phyloP scores from a whole-genome alignment of 1,140 invertebrate species.

The Melitaea cinxia region DNA sequence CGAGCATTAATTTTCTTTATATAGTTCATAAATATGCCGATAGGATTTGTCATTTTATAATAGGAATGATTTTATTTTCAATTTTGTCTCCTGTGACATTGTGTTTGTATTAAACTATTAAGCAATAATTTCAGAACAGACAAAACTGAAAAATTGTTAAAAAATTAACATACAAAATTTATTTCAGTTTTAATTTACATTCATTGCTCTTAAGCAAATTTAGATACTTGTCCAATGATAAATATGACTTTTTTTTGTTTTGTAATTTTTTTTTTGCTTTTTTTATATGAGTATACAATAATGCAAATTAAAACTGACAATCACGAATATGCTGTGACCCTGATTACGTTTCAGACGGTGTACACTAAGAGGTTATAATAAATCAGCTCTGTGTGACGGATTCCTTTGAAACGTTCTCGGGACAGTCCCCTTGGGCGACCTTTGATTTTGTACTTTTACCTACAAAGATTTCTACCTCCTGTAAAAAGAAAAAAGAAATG shows the following conservation, averaged over 20 bases:
- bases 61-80: constrained; percentile 3
- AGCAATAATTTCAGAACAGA: background rate
- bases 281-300: background rate
- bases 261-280: background rate
- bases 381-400: constrained; percentile 57
- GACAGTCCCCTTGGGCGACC: constrained; percentile 50
- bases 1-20: constrained; percentile 8
- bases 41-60: constrained; percentile 14
- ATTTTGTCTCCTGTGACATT: background rate
- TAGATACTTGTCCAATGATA: background rate
- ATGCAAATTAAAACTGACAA: constrained; percentile 2
- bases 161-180: background rate
- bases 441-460: constrained; percentile 58
- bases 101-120: background rate
- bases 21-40: constrained; percentile 10
- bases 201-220: background rate
- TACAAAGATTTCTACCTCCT: constrained; percentile 76
- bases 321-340: constrained; percentile 4
- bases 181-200: background rate
- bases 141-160: background rate
- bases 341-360: constrained; percentile 4
- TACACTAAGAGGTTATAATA: constrained; percentile 1
- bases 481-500: constrained; percentile 31
- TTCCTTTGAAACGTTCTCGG: constrained; percentile 21
- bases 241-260: background rate